Percentiles rank a stretch among this genome's conserved stretches.
These are phyloP conservation scores for Cyprinodon brontotheroides DNA, from an alignment of 2,113 vertebrate species.

Conservation along the genomic window DNA sequence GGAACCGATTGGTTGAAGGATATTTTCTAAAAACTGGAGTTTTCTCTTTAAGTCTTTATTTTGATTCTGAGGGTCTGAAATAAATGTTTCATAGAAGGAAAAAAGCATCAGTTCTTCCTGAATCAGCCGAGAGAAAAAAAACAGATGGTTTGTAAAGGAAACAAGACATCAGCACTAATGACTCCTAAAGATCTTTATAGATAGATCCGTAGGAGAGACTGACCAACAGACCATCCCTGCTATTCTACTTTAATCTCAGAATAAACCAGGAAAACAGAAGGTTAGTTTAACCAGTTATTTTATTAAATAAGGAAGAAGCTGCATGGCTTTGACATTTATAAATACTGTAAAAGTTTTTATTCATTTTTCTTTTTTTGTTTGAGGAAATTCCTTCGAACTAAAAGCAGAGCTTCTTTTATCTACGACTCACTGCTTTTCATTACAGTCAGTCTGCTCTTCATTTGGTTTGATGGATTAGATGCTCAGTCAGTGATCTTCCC, in stretches of 20 bases:
- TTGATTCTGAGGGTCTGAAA: too few species aligned
- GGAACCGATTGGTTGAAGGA: background rate
- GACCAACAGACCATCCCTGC: background rate
- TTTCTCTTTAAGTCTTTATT: background rate
- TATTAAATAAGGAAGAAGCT: background rate
- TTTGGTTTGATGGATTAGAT: background rate
- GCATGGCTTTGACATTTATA: background rate
- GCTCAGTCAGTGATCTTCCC: background rate
- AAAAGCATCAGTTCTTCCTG: background rate
- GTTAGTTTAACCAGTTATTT: background rate
- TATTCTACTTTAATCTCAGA: background rate
- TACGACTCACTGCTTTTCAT: background rate
- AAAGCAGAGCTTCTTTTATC: background rate
- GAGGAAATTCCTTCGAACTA: background rate
- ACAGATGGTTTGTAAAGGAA: background rate
- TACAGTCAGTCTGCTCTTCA: background rate
- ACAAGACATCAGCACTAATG: background rate
- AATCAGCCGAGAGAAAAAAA: background rate
- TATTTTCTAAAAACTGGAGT: background rate
- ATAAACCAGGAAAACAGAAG: background rate
- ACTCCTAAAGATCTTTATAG: too few species aligned
- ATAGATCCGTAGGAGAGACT: background rate
- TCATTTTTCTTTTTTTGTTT: background rate
- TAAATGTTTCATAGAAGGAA: background rate
- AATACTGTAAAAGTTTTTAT: background rate